phyloP scores from a whole-genome alignment of 2,797 vertebrate genomes.

The Iguana delicatissima region DNA sequence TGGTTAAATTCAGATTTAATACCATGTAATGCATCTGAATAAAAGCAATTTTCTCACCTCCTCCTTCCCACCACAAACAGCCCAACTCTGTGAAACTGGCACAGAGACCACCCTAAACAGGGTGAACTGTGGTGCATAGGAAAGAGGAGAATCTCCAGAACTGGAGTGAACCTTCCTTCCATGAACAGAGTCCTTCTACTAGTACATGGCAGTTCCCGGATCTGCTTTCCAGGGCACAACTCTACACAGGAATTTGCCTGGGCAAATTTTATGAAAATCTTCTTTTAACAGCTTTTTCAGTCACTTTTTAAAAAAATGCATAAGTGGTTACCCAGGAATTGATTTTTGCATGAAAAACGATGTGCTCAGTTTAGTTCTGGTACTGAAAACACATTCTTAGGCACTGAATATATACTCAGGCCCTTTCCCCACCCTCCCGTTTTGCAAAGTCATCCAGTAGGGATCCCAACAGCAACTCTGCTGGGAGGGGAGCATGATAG shows the following conservation, averaged over 20 bases:
- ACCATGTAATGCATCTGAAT: background rate
- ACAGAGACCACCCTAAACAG: background rate
- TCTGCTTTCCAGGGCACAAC: background rate
- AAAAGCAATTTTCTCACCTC: background rate
- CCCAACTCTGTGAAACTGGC: background rate
- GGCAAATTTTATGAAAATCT: background rate
- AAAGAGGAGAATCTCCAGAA: background rate
- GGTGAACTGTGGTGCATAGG: background rate
- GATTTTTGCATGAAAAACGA: no score
- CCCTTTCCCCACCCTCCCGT: no score
- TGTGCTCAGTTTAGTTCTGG: no score
- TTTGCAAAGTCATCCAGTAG: no score
- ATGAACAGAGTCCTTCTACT: background rate
- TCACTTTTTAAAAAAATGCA: no score
- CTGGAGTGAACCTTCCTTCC: background rate
- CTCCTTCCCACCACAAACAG: background rate
- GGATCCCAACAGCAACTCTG: no score
- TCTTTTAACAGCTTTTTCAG: background rate
- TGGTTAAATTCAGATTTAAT: no score
- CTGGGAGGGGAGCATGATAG: no score
- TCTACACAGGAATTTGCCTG: background rate
- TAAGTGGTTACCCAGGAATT: no score
- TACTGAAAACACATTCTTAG: no score
- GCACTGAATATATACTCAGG: no score
- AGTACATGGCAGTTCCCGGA: background rate